Conservation (phyloP, 2,113 vertebrate species). For the Orycteropus afer region DNA sequence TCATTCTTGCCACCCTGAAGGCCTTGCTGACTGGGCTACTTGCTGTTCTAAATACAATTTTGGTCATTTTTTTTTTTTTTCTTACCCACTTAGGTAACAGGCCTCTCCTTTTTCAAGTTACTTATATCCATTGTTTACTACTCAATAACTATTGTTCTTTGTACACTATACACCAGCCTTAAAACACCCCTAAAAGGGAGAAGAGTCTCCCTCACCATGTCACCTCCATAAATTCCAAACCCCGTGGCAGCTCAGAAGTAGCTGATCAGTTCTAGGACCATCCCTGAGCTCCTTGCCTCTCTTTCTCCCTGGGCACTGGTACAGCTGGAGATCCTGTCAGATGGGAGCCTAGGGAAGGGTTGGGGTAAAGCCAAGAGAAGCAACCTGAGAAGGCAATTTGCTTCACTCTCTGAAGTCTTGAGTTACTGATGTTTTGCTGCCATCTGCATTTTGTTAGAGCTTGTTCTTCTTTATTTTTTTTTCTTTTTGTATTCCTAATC, state of each 20-base stretch:
- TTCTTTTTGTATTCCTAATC: not conserved
- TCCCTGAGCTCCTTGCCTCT: not conserved
- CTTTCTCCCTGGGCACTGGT: not conserved
- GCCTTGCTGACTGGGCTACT: not conserved
- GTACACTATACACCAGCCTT: not conserved
- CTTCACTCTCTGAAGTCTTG: not conserved
- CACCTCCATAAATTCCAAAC: not conserved
- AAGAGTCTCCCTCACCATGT: not conserved
- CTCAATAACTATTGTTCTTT: too few species aligned
- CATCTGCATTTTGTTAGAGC: not conserved
- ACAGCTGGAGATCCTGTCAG: not conserved
- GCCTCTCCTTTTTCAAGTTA: not conserved
- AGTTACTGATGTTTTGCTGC: not conserved
- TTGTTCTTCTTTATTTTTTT: not conserved
- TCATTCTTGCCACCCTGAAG: not conserved
- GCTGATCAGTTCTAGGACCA: too few species aligned
- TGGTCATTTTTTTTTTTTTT: not conserved
- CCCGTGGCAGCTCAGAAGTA: not conserved
- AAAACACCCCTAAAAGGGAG: not conserved
- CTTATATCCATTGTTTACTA: not conserved
- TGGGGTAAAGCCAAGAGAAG: not conserved
- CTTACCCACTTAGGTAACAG: not conserved
- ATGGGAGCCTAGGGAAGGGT: not conserved
- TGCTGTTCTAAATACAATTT: constrained; percentile 11
- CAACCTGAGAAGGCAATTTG: not conserved